A percentile compares a stretch with the other conserved stretches of the same genome.
Evolutionary conservation across 2,797 vertebrate species (phyloP).

Genomic region (Serranus cabrilla): DNA sequence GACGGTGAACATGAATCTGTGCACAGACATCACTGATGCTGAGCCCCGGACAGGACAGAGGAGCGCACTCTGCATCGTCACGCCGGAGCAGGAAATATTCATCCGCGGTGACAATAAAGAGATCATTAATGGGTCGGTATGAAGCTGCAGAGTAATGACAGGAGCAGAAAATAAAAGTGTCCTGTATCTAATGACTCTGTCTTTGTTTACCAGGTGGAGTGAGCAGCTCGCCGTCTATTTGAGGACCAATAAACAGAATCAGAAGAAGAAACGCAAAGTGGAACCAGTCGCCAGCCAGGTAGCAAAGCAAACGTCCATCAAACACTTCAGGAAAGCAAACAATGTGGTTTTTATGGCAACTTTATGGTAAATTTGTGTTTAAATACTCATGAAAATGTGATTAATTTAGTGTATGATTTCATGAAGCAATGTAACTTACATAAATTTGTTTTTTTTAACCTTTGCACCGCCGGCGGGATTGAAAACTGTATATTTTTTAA

Average conservation of each 20-base stretch:
- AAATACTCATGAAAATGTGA: no score
- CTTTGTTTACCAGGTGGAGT: conserved; percentile 74
- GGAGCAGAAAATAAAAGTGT: neutral
- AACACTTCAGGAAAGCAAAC: no score
- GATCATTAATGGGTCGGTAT: conserved; percentile 80
- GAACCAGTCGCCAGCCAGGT: conserved; percentile 76
- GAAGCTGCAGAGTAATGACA: fast-evolving
- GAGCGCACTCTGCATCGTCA: conserved; percentile 77
- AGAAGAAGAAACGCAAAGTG: conserved; percentile 82
- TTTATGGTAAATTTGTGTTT: no score
- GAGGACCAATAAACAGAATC: conserved; percentile 74
- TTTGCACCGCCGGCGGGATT: no score
- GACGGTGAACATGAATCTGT: conserved; percentile 79
- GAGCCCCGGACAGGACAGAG: conserved; percentile 82
- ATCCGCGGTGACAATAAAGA: conserved; percentile 84
- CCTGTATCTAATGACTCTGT: neutral
- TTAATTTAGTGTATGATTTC: no score
- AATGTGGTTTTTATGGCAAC: no score
- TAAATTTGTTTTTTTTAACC: no score
- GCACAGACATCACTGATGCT: conserved; percentile 74
- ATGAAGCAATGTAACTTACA: no score
- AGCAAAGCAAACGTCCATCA: neutral
- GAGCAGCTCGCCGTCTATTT: conserved; percentile 77
- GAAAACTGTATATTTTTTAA: no score
- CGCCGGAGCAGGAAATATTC: conserved; percentile 77